Base-by-base conservation (phyloP, 2,113 vertebrate genomes). In the Bubo scandiacus region DNA sequence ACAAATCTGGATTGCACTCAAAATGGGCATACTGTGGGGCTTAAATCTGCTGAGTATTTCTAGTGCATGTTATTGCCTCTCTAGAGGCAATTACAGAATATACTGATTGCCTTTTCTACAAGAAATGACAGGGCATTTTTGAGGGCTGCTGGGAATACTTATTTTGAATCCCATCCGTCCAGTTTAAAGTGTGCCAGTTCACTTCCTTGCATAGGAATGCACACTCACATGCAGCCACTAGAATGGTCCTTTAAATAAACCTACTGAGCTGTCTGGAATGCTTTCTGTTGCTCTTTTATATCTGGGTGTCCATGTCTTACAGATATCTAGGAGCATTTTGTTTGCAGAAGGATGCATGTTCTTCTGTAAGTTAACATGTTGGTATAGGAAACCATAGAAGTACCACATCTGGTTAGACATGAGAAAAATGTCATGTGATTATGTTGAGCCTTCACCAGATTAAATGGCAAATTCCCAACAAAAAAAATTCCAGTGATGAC, bases 51-150 rank as follows among this genome's bases (percentile, higher is more conserved):
- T 1, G 1, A 45, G 32, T 21, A 66, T 47, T 77, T 90, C 26
- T 72, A 57, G 40, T n/a, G 63, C 11, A 26, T 21, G 6, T 68
- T 63, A 38, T 27, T 93, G 49, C 15, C 18, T 43, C 36, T 87
- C 14, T 30, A 22, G 21, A 65, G 13, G 42, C 25, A 65, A 8
- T 58, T 82, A 36, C 15, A 25, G 27, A 34, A 34, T 11, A 42
- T 30, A 71, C 4, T 18, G 19, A 40, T 32, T 59, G 19, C 4
- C 30, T 88, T 74, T 86, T 78, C 16, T 61, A 49, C 23, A 55
- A 71, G 38, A 92, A 95, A 89, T 72, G 14, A 18, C 27, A 52
- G 26, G 8, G 19, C 59, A 61, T 81, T 94, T 94, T 47, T 59
- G 38, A 81, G 16, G 11, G 5, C 34, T 81, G 43, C 17, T 78